Percentiles rank a stretch among this genome's conserved stretches.
phyloP scores from a whole-genome alignment of 2,888 invertebrate species.

The Dermolepida albohirtum region DNA sequence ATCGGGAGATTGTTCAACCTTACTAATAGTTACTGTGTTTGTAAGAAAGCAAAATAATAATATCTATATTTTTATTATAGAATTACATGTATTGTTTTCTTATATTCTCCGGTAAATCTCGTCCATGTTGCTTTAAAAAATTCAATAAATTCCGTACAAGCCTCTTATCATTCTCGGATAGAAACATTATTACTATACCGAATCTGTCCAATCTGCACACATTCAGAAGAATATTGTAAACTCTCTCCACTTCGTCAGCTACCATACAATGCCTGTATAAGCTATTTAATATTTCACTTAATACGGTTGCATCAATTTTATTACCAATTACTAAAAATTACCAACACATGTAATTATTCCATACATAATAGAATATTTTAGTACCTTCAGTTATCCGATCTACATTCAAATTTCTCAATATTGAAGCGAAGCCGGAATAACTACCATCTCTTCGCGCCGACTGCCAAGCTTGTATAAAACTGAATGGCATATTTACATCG shows the following conservation, averaged over 20 bases:
- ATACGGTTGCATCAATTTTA: conserved; percentile 63
- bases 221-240: conserved; percentile 56
- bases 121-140: conserved; percentile 57
- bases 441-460: conserved; percentile 57
- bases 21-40: neutral
- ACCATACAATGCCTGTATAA: conserved; percentile 61
- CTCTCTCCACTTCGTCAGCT: conserved; percentile 55
- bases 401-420: conserved; percentile 57
- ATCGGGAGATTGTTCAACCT: too few relatives aligned
- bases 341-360: neutral
- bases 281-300: conserved; percentile 60
- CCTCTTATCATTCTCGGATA: conserved; percentile 58
- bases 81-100: conserved; percentile 32
- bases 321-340: conserved; percentile 62
- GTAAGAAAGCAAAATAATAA: neutral
- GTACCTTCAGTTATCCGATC: conserved; percentile 54
- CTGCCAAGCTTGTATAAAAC: conserved; percentile 62
- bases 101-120: conserved; percentile 47
- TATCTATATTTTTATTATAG: conserved; percentile 24
- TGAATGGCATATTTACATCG: conserved; percentile 57
- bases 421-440: conserved; percentile 56
- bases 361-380: neutral
- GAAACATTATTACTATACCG: conserved; percentile 61
- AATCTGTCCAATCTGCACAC: conserved; percentile 60
- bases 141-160: conserved; percentile 53